These are phyloP conservation scores for Seladonia tumulorum DNA, from an alignment of 2,888 invertebrate genomes.

Conservation along the genomic window DNA sequence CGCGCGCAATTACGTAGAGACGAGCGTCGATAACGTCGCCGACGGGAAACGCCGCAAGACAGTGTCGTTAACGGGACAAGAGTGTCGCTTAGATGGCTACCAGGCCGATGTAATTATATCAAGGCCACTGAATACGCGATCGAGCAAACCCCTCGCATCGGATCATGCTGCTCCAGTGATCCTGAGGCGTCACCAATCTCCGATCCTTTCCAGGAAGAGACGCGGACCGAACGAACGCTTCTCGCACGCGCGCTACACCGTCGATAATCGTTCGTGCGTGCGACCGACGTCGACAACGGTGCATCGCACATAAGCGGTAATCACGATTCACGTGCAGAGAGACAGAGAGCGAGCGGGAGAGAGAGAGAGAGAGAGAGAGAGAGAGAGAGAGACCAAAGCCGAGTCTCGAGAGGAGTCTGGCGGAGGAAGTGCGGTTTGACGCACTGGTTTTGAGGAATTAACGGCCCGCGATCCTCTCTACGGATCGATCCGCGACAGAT, in stretches of 20 bases:
- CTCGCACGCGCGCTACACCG: slow-evolving; percentile 64
- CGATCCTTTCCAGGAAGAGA: slow-evolving; percentile 70
- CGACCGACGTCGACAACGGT: slow-evolving; percentile 38
- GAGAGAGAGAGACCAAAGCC: slow-evolving; percentile 12
- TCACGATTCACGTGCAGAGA: slow-evolving; percentile 57
- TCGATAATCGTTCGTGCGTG: slow-evolving; percentile 74
- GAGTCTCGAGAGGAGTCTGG: slow-evolving; percentile 5
- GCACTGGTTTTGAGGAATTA: slow-evolving; percentile 58
- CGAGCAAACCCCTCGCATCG: slow-evolving; percentile 80
- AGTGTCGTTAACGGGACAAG: slow-evolving; percentile 66
- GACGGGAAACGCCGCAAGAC: slow-evolving; percentile 64
- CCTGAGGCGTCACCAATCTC: slow-evolving; percentile 79
- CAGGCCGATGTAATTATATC: slow-evolving; percentile 77
- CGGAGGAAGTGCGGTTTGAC: slow-evolving; percentile 64
- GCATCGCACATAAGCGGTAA: slow-evolving; percentile 48
- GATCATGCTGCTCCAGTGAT: slow-evolving; percentile 80
- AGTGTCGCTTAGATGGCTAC: slow-evolving; percentile 66
- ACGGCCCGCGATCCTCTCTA: slow-evolving; percentile 32
- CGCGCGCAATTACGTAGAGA: slow-evolving; percentile 21
- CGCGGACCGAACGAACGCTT: slow-evolving; percentile 45
- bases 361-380: no score
- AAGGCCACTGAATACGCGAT: slow-evolving; percentile 79
- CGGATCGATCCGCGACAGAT: slow-evolving; percentile 42
- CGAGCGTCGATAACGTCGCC: slow-evolving; percentile 38
- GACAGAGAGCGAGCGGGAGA: neutral